These are phyloP conservation scores for Pseudococcus longispinus DNA, from an alignment of 2,888 invertebrate species.

Conservation along the genomic window DNA sequence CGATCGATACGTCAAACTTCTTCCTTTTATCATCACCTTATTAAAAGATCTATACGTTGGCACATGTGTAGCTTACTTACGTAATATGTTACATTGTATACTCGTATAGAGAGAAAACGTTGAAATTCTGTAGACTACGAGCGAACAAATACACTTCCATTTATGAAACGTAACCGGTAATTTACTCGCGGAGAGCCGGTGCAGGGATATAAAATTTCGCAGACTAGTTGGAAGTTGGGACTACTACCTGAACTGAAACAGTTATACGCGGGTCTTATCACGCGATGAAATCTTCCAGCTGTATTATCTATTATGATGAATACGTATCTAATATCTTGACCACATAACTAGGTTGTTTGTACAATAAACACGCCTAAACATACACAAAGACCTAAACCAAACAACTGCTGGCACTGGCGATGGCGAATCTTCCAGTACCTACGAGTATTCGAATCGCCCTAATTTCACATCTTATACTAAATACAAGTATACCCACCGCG, in stretches of 20 bases:
- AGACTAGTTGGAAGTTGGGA: background rate
- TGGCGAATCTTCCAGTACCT: background rate
- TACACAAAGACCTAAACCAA: background rate
- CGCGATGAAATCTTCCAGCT: background rate
- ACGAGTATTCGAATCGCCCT: background rate
- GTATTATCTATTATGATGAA: background rate
- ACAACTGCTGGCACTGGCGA: background rate
- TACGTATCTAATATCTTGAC: constrained; percentile 24
- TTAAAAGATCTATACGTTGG: background rate
- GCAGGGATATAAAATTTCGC: constrained; percentile 29
- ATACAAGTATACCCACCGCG: background rate
- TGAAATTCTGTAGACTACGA: background rate
- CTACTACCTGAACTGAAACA: constrained; percentile 26
- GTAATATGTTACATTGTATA: background rate
- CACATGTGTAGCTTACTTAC: background rate
- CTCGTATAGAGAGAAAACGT: background rate
- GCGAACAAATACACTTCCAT: background rate
- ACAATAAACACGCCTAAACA: background rate
- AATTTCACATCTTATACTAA: background rate
- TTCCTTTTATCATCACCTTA: background rate
- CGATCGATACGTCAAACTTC: background rate
- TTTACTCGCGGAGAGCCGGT: background rate
- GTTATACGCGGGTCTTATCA: background rate
- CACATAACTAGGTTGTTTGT: constrained; percentile 28
- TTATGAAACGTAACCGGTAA: constrained; percentile 16